These are phyloP conservation scores for Miichthys miiuy DNA, from an alignment of 2,797 vertebrate species.

Conservation along the genomic window DNA sequence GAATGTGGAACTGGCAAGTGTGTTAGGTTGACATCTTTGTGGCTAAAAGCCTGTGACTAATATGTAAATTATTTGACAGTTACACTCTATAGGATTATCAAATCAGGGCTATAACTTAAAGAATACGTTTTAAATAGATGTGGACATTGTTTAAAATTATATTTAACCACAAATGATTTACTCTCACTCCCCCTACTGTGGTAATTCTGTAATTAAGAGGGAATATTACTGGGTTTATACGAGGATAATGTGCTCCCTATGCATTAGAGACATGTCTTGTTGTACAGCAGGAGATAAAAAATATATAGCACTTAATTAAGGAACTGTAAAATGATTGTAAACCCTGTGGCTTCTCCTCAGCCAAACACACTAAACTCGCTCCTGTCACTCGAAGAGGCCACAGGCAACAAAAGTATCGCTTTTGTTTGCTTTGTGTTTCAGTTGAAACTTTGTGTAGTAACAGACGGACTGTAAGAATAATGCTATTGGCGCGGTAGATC, in stretches of 20 bases:
- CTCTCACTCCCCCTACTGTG: not conserved
- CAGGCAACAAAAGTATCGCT: conserved; percentile 42
- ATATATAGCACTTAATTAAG: not conserved
- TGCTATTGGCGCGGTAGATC: conserved; percentile 87
- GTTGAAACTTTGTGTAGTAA: conserved; percentile 86
- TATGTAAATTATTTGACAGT: conserved; percentile 72
- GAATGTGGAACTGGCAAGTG: conserved; percentile 75
- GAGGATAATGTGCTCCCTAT: not conserved
- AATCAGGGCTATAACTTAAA: conserved; percentile 46
- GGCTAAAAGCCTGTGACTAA: conserved; percentile 77
- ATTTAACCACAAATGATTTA: conserved; percentile 5
- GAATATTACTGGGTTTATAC: not conserved
- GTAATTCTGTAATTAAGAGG: not conserved
- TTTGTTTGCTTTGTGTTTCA: conserved; percentile 65
- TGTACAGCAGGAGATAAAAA: not conserved
- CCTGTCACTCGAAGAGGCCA: conserved; percentile 49
- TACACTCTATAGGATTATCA: conserved; percentile 67
- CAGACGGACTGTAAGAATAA: conserved; percentile 81
- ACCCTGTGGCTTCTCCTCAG: not conserved
- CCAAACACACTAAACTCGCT: not conserved
- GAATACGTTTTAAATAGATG: conserved; percentile 37
- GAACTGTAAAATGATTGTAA: not conserved
- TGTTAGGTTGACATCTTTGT: conserved; percentile 75
- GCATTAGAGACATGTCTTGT: not conserved
- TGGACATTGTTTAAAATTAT: conserved; percentile 16